phyloP scores from a whole-genome alignment of 2,888 invertebrate genomes.

The Calameuta pallipes region DNA sequence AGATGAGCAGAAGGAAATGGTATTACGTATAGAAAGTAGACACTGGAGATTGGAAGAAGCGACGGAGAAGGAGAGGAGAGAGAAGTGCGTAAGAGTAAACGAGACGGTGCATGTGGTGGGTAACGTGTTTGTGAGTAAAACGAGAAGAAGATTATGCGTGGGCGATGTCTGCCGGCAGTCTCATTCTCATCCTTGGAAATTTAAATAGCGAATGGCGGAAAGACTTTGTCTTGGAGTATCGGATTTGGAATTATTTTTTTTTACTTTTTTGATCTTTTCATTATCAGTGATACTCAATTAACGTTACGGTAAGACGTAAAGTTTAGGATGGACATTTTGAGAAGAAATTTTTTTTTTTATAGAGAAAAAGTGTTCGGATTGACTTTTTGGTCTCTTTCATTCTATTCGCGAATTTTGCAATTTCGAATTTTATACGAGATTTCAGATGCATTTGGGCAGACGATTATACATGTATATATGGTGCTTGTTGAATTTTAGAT shows the following conservation, averaged over 20 bases:
- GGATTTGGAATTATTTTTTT: not conserved
- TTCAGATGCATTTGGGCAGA: not conserved
- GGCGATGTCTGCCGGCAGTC: not conserved
- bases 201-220: not conserved
- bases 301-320: not conserved
- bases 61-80: not conserved
- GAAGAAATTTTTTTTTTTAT: not conserved
- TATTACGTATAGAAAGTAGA: not conserved
- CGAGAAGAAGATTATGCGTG: not conserved
- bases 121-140: too few species aligned
- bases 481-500: not conserved
- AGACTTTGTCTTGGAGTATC: not conserved
- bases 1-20: not conserved
- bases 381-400: not conserved
- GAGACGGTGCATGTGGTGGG: not conserved
- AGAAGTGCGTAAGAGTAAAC: not conserved
- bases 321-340: not conserved
- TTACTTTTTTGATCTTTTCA: not conserved
- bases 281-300: not conserved
- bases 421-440: not conserved
- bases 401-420: too few species aligned
- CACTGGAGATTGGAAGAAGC: not conserved
- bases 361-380: too few species aligned
- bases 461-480: not conserved
- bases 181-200: not conserved